Base-by-base conservation (phyloP, 2,888 invertebrate genomes). In the Peribatodes rhomboidaria region DNA sequence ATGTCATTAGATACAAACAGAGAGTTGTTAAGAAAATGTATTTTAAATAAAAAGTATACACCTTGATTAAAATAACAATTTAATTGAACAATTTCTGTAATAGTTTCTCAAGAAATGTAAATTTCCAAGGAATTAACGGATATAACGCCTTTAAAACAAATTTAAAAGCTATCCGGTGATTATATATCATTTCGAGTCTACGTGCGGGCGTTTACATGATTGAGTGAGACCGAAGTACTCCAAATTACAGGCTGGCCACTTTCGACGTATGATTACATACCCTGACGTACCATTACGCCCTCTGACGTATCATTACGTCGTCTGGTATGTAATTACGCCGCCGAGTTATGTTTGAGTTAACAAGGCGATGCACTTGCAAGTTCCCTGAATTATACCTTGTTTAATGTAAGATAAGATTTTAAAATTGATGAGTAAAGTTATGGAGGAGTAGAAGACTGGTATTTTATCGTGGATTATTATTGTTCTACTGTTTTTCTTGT, bases 161-260 rank as follows among this genome's bases (percentile, higher is more conserved):
- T 61, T 53, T 60, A 41, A 61, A 47, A 65, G 56, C 65, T 46
- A 65, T 61, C 50, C 60, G 31, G 33, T 47, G 46, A 65, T 65
- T 65, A 60, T 42, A 49, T 39, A 56, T 49, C 55, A 60, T 65
- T 59, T 35, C 46, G 9, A 46, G 46, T 39, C 44, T 65, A 60
- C 72, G 73, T 67, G 68, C 69, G 69, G 66, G 60, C 79, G 76
- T 80, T 80, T 77, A 82, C 77, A 77, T 78, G 81, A 83, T 82
- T 81, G 81, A 80, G 81, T 80, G 82, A 75, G 73, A 80, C 71
- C 78, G 81, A 82, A 83, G 81, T 80, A 78, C 76, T 73, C 73
- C 68, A 83, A 81, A 83, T 83, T 81, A 80, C 77, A 78, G 80
- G 77, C 68, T 76, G 70, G 64, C 61, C 53, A 61, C 70, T 61